Base-by-base conservation (phyloP, 1,140 invertebrate species). In the Brachionus rubens region DNA sequence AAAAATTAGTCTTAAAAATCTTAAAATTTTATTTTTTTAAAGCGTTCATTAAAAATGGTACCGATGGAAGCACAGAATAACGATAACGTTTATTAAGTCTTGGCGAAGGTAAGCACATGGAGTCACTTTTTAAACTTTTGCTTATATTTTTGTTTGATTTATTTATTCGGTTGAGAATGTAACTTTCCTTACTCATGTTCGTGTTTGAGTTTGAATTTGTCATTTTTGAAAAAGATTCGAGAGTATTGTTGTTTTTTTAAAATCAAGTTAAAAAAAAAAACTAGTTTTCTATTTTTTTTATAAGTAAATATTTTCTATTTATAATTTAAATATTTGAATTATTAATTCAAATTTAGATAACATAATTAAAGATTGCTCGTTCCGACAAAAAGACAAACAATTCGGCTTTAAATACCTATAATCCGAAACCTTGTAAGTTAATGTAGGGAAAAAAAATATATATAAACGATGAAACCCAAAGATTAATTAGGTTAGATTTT, bases 301-400 rank as follows among this genome's bases (percentile, higher is more conserved):
- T 59, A 19, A 59, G 28, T 16, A 59, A 59, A 59, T 59, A 59
- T 59, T 59, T 59, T 59, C 30, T 59, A 36, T 59, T 59, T 59
- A 59, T 59, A 59, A 59, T 36, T 59, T 59, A 59, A 59, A 59
- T 59, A 59, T 59, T 59, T 59, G 10, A 36, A 36, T 16, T 59
- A 4, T 19, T 33, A 59, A 59, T 59, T 59, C 30, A 59, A 59
- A 59, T 59, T 59, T 59, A 59, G 54, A 59, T 59, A 59, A 59
- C 54, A 59, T 59, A 59, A 59, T 59, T 59, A 59, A 10, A 19
- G 36, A 33, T 59, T 16, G 30, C n/a, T 33, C 33, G 33, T 9
- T 36, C 33, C 33, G 33, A 36, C 33, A 3, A 36, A 36, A 36
- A 36, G 9, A 36, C 3, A 36, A 36, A 36, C 33, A 36, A 36